Percentiles rank a stretch among this genome's conserved stretches.
Evolutionary conservation across 2,797 vertebrate genomes (phyloP).

Genomic region (Tapirus indicus): DNA sequence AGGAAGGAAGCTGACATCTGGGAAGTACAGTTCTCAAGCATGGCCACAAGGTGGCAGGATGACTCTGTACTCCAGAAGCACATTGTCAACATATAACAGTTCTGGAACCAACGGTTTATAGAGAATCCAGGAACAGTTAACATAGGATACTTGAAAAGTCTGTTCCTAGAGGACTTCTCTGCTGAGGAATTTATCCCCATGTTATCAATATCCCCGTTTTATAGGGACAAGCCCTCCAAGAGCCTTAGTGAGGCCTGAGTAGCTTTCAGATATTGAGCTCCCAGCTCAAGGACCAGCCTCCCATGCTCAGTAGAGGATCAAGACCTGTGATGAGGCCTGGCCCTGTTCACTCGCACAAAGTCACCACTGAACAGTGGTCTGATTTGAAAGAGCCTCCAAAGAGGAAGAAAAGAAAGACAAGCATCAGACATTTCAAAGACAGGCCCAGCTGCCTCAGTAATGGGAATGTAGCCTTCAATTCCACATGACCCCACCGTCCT

Average conservation of each 20-base stretch:
- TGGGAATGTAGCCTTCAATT: neutral
- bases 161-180: neutral
- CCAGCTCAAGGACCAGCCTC: rapidly evolving
- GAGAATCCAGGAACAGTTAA: neutral
- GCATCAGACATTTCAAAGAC: neutral
- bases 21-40: neutral
- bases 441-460: neutral
- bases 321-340: neutral
- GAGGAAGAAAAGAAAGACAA: neutral
- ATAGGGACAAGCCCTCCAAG: neutral
- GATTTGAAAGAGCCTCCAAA: neutral
- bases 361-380: neutral
- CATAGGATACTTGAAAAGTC: neutral
- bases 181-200: neutral
- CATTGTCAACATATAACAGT: rapidly evolving
- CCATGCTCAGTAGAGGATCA: rapidly evolving
- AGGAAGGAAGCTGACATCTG: neutral
- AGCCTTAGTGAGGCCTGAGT: neutral
- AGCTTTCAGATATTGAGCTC: neutral
- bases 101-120: neutral
- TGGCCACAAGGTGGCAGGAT: slow-evolving; percentile 78
- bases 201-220: neutral
- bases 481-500: neutral
- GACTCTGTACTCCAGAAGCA: slow-evolving; percentile 17
- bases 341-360: neutral